Conservation (phyloP, 92 coral and sea anemone genomes). For the Virgularia gustaviana region DNA sequence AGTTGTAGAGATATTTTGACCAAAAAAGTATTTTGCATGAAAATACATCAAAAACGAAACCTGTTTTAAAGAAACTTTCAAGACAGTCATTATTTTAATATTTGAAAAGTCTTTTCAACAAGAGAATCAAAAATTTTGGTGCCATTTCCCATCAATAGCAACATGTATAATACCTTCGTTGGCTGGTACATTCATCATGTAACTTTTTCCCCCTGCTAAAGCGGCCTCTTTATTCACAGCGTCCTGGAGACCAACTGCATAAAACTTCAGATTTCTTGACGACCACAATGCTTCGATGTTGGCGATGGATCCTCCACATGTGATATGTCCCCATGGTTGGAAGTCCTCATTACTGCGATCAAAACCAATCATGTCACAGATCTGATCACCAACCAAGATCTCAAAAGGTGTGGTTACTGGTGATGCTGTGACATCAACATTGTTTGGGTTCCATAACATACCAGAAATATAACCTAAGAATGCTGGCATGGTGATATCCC, state of each 20-base stretch:
- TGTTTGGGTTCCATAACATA: conserved; percentile 78
- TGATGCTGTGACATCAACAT: conserved; percentile 72
- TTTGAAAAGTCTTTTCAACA: no score
- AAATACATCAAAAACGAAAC: no score
- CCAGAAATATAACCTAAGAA: conserved; percentile 78
- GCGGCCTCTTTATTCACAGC: conserved; percentile 61
- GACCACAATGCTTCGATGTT: conserved; percentile 95
- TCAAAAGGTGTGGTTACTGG: conserved; percentile 71
- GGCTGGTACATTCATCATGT: conserved; percentile 28
- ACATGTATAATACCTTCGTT: not conserved
- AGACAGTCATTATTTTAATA: no score
- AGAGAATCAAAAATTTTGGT: no score
- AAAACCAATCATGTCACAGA: conserved; percentile 81
- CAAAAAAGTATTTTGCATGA: no score
- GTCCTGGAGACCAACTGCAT: conserved; percentile 63
- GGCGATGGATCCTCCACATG: conserved; percentile 64
- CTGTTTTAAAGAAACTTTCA: not conserved
- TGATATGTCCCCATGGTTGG: conserved; percentile 36
- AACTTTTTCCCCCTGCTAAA: conserved; percentile 52
- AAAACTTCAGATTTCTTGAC: conserved; percentile 75
- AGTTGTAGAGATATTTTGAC: no score
- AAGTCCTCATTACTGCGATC: conserved; percentile 23
- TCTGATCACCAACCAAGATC: conserved; percentile 65
- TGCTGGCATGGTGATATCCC: conserved; percentile 88
- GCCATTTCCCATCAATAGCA: no score